A percentile compares a stretch with the other conserved stretches of the same genome.
phyloP scores from a whole-genome alignment of 2,113 vertebrate species.

The Solenodon paradoxus region DNA sequence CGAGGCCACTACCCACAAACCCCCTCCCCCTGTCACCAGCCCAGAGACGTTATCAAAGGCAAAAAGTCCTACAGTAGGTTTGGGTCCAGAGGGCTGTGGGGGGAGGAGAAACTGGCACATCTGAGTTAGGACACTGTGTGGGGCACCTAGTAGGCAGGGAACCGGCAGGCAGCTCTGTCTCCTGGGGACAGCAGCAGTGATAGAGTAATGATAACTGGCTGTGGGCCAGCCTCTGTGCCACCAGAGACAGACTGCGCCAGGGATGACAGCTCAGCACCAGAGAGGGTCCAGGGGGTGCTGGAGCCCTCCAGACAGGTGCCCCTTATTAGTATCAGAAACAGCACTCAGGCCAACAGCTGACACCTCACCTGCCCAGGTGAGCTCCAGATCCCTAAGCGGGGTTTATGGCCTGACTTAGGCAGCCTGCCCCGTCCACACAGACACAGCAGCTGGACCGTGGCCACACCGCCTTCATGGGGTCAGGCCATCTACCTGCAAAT shows the following conservation, averaged over 20 bases:
- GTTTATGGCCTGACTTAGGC: not conserved
- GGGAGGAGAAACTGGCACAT: not conserved
- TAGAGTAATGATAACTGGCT: not conserved
- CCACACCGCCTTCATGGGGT: not conserved
- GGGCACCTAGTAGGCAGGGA: not conserved
- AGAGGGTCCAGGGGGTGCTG: not conserved
- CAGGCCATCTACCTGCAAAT: not conserved
- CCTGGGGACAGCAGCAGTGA: not conserved
- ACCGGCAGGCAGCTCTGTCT: not conserved
- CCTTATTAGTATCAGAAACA: not conserved
- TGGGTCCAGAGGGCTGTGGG: not conserved
- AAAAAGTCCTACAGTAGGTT: not conserved
- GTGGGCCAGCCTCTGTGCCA: not conserved
- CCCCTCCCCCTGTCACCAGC: fast-evolving
- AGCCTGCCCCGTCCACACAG: not conserved
- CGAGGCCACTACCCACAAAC: too few relatives aligned
- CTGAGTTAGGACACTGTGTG: not conserved
- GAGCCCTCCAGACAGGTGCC: not conserved
- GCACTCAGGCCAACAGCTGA: not conserved
- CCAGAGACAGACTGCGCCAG: not conserved
- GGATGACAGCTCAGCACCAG: not conserved
- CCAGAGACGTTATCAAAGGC: not conserved
- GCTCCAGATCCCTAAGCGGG: not conserved
- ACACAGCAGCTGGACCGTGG: not conserved
- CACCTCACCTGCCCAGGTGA: not conserved